These are phyloP conservation scores for Pagrus major DNA, from an alignment of 2,113 vertebrate genomes.

Conservation along the genomic window DNA sequence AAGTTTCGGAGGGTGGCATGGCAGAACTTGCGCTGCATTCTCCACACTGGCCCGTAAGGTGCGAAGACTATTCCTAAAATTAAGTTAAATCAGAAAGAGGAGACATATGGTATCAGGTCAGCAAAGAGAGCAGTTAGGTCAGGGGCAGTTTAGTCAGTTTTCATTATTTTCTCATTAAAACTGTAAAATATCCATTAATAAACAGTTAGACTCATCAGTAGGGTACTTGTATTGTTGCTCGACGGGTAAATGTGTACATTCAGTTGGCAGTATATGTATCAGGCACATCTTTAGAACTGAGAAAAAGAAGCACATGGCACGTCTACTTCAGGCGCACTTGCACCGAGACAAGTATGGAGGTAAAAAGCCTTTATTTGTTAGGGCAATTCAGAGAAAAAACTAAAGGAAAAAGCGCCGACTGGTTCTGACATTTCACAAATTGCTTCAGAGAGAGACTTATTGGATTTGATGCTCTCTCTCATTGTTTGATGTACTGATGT, in stretches of 20 bases:
- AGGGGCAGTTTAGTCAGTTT: not conserved
- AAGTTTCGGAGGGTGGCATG: conserved; percentile 91
- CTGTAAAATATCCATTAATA: not conserved
- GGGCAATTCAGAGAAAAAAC: no score
- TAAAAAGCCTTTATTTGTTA: no score
- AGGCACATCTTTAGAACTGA: not conserved
- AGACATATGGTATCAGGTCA: not conserved
- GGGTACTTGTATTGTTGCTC: not conserved
- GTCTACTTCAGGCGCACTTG: no score
- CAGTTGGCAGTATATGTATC: not conserved
- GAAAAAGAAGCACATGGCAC: no score
- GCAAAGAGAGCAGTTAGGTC: not conserved
- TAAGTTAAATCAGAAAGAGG: conserved; percentile 30
- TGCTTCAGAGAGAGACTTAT: no score
- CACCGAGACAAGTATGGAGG: no score
- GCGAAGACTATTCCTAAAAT: conserved; percentile 94
- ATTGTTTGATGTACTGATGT: no score
- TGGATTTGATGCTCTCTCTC: no score
- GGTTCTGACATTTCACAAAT: no score
- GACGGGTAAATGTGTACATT: not conserved
- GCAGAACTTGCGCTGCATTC: conserved; percentile 93
- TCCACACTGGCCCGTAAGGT: conserved; percentile 92
- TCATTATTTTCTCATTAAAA: not conserved
- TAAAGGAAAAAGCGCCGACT: no score
- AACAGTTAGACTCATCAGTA: not conserved